These are phyloP conservation scores for Enteromius mattozi DNA, from an alignment of 2,797 vertebrate species.

Conservation along the genomic window DNA sequence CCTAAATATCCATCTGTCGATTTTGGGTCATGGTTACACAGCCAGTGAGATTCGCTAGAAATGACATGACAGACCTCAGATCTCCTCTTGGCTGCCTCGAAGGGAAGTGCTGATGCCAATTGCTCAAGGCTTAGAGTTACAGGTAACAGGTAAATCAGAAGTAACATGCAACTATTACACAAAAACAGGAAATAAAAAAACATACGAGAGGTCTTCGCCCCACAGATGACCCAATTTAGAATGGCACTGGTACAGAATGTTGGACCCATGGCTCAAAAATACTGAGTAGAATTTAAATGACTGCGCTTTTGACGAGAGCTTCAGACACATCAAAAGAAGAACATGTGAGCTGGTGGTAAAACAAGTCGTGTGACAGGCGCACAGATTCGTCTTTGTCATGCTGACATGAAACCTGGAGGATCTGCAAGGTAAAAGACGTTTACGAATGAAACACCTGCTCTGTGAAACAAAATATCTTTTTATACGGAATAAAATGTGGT, in stretches of 20 bases:
- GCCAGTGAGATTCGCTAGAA: slow-evolving; percentile 21
- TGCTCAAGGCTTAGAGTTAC: slow-evolving; percentile 8
- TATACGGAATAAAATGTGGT: neutral
- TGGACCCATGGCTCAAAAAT: neutral
- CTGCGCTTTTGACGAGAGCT: slow-evolving; percentile 22
- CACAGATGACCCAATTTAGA: slow-evolving; percentile 7
- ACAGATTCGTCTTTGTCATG: neutral
- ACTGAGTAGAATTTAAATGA: slow-evolving; percentile 15
- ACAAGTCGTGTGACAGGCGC: neutral
- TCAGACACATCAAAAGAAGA: slow-evolving; percentile 29
- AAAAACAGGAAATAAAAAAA: neutral
- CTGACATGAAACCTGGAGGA: slow-evolving; percentile 20
- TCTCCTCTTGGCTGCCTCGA: slow-evolving; percentile 32
- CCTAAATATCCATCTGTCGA: slow-evolving; percentile 44
- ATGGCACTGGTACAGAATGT: neutral
- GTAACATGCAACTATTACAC: neutral
- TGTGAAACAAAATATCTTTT: neutral
- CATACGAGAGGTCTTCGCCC: neutral
- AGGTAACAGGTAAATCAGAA: slow-evolving; percentile 29
- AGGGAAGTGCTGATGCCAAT: slow-evolving; percentile 32
- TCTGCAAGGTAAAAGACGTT: neutral
- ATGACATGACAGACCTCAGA: slow-evolving; percentile 33
- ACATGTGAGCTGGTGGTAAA: slow-evolving; percentile 4
- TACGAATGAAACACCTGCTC: slow-evolving; percentile 2
- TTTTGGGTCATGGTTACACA: slow-evolving; percentile 35